phyloP scores from a whole-genome alignment of 2,113 vertebrate genomes.

The Zapornia atra region DNA sequence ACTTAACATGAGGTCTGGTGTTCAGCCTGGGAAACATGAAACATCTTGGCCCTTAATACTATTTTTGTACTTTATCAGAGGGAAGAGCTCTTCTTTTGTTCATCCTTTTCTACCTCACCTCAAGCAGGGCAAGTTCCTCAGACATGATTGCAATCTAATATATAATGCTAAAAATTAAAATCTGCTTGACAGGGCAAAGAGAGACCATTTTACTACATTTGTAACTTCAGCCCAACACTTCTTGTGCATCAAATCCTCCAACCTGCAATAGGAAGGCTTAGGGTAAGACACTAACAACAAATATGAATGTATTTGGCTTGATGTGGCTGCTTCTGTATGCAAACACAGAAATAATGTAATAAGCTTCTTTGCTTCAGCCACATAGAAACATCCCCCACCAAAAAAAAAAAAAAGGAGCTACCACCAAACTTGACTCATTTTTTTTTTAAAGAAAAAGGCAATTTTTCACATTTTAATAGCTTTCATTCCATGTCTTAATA shows the following conservation, averaged over 20 bases:
- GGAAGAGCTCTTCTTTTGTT: background rate
- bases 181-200: background rate
- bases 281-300: background rate
- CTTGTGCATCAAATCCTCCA: background rate
- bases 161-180: background rate
- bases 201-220: background rate
- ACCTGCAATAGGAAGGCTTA: background rate
- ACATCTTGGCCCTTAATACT: background rate
- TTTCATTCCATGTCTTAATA: constrained; percentile 87
- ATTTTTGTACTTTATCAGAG: background rate
- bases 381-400: background rate
- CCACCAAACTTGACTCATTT: constrained; percentile 49
- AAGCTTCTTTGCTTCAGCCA: background rate
- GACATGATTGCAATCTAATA: background rate
- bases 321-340: background rate
- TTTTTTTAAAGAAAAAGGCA: constrained; percentile 69
- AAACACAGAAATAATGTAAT: background rate
- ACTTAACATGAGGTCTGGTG: background rate
- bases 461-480: constrained; percentile 89
- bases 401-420: background rate
- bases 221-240: background rate
- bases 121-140: background rate
- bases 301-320: background rate
- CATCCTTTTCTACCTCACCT: background rate
- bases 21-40: background rate